Conservation (phyloP, 2,113 vertebrate species). For the Pluvianellus socialis region DNA sequence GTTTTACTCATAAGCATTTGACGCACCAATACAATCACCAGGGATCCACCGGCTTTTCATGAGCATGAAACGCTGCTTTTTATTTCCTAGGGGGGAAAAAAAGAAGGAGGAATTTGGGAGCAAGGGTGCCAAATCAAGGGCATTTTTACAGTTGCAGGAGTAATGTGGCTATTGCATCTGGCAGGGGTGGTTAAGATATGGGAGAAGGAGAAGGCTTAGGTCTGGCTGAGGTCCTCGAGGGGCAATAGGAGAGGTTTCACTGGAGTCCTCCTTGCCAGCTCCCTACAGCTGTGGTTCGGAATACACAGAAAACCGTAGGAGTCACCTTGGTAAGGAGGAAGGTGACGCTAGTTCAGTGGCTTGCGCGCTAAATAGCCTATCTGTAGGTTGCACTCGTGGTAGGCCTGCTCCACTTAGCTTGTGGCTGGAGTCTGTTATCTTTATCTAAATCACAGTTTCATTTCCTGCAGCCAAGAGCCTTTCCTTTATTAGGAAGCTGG, state of each 20-base stretch:
- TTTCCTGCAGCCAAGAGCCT: constrained; percentile 15
- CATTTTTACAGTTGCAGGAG: neutral
- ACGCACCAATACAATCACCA: rapidly evolving
- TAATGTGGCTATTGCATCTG: rapidly evolving
- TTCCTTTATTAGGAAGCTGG: neutral
- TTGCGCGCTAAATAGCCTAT: rapidly evolving
- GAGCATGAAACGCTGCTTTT: neutral
- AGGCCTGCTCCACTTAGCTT: neutral
- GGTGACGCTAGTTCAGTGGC: neutral
- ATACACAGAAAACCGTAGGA: neutral
- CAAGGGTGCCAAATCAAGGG: neutral
- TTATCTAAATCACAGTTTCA: neutral
- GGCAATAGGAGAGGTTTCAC: neutral
- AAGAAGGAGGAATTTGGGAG: neutral
- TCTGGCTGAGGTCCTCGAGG: neutral
- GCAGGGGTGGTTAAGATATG: neutral
- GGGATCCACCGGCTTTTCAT: neutral
- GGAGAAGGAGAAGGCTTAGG: neutral
- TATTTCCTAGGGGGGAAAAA: neutral
- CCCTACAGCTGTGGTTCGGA: neutral
- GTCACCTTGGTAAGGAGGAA: neutral
- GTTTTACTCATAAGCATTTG: neutral
- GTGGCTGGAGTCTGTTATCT: neutral
- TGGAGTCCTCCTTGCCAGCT: neutral
- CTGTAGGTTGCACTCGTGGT: neutral